phyloP scores from a whole-genome alignment of 2,888 invertebrate species.

The Mesoligia furuncula region DNA sequence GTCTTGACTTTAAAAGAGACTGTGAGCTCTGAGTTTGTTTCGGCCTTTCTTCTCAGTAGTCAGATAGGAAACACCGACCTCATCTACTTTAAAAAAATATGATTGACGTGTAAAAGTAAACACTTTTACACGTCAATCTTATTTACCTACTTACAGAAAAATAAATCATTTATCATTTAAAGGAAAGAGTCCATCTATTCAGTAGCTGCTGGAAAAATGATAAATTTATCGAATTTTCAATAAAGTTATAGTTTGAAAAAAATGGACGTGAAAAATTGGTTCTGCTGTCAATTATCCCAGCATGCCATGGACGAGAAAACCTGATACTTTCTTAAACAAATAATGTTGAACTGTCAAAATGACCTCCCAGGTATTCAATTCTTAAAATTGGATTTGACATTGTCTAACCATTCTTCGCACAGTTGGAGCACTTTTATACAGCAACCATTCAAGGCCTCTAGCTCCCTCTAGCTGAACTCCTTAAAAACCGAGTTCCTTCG shows the following conservation, averaged over 20 bases:
- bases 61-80: too few relatives aligned
- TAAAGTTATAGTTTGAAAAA: background rate
- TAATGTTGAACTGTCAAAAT: too few relatives aligned
- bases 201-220: background rate
- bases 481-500: background rate
- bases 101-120: too few relatives aligned
- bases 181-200: background rate
- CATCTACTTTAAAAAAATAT: too few relatives aligned
- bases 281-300: too few relatives aligned
- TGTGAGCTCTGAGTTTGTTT: too few relatives aligned
- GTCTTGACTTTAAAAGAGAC: too few relatives aligned
- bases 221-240: background rate
- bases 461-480: background rate
- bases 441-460: background rate
- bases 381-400: background rate
- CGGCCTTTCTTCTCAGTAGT: too few relatives aligned
- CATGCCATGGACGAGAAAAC: background rate
- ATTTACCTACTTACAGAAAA: too few relatives aligned
- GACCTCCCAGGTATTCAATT: background rate
- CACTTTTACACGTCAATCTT: too few relatives aligned
- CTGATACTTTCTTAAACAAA: background rate
- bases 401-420: background rate
- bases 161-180: too few relatives aligned
- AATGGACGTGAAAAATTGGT: background rate
- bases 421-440: background rate